These are phyloP conservation scores for Onychostruthus taczanowskii DNA, from an alignment of 2,113 vertebrate species.

Conservation along the genomic window DNA sequence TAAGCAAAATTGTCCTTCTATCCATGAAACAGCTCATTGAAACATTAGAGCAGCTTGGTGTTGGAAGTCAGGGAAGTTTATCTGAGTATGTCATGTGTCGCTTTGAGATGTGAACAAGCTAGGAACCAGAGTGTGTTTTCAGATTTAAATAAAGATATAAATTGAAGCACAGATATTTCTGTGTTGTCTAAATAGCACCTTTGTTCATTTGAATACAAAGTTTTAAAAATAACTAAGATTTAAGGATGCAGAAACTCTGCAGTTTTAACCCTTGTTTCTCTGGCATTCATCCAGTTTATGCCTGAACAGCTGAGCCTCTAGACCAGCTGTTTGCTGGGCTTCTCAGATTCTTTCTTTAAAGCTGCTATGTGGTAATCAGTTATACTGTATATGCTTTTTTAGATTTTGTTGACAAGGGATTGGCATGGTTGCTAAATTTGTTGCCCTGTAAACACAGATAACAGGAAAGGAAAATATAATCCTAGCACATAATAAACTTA, in stretches of 20 bases:
- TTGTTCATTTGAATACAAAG: not conserved
- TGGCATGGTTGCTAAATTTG: not conserved
- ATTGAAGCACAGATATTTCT: not conserved
- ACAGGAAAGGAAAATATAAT: not conserved
- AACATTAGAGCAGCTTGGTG: not conserved
- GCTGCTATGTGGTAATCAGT: not conserved
- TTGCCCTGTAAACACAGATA: not conserved
- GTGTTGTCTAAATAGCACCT: not conserved
- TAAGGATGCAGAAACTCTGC: not conserved
- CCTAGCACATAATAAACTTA: not conserved
- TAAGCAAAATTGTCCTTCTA: not conserved
- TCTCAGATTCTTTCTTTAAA: constrained; percentile 28
- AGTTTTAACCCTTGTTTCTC: not conserved
- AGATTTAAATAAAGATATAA: not conserved
- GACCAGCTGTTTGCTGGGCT: constrained; percentile 10
- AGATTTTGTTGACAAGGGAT: not conserved
- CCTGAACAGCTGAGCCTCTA: constrained; percentile 44
- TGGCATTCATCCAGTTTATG: not conserved
- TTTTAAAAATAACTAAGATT: not conserved
- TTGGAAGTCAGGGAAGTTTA: not conserved
- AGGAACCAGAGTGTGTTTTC: not conserved
- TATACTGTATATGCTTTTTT: not conserved
- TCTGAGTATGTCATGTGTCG: not conserved
- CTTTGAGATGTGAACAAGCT: not conserved
- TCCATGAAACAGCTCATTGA: not conserved